Percentiles rank a stretch among this genome's conserved stretches.
Conservation (phyloP, 2,113 vertebrate species). For the Pollimyrus isidori region DNA sequence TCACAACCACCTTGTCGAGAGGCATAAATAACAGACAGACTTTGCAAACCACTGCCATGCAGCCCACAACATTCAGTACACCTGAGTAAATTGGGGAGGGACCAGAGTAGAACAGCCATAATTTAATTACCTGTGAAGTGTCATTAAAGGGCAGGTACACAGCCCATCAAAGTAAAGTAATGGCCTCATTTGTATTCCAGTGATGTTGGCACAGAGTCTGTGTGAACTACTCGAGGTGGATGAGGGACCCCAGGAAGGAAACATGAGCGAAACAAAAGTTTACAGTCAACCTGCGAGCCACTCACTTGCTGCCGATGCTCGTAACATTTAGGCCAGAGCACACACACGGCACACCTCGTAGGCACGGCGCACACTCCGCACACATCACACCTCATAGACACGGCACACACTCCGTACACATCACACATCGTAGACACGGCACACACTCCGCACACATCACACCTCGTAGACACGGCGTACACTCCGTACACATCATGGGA, state of each 20-base stretch:
- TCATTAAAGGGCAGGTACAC: constrained; percentile 19
- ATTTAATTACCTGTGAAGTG: constrained; percentile 15
- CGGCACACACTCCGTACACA: neutral
- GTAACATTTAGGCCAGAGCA: neutral
- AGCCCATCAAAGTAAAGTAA: neutral
- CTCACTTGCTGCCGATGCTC: neutral
- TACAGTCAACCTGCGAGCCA: neutral
- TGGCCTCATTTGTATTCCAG: constrained; percentile 14
- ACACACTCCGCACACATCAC: neutral
- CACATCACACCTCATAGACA: neutral
- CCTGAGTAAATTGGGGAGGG: neutral
- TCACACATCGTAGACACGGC: neutral
- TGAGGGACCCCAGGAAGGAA: neutral
- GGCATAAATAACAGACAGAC: neutral
- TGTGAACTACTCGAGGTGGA: neutral
- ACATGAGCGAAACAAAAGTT: neutral
- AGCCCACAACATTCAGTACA: neutral
- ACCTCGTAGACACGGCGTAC: too few relatives aligned
- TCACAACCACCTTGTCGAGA: neutral
- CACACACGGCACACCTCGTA: neutral
- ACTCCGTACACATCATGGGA: too few relatives aligned
- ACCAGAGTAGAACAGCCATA: neutral
- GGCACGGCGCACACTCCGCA: too few relatives aligned
- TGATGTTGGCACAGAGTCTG: neutral
- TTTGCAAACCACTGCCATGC: neutral